Conservation (phyloP, 2,797 vertebrate genomes). For the Synanceia verrucosa region DNA sequence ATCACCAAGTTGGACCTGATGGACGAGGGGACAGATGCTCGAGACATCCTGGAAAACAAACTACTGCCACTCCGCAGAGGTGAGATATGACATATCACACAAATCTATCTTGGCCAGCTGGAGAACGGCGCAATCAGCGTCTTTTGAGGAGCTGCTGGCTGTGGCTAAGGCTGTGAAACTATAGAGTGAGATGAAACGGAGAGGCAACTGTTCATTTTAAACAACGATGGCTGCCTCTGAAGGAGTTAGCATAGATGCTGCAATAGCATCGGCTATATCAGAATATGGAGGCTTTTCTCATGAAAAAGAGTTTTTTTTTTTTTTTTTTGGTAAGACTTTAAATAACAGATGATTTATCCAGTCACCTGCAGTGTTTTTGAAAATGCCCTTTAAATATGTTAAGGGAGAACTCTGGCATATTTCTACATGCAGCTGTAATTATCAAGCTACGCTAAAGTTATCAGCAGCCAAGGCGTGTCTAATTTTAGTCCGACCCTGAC, state of each 20-base stretch:
- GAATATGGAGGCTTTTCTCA: background rate
- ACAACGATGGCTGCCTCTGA: background rate
- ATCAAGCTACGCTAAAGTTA: too few species aligned
- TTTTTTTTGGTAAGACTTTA: background rate
- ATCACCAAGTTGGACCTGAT: conserved; percentile 98
- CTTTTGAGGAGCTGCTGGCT: background rate
- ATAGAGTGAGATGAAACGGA: background rate
- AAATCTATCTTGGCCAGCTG: background rate
- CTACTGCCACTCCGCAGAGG: conserved; percentile 92
- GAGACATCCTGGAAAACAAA: conserved; percentile 95
- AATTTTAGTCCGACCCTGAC: too few species aligned
- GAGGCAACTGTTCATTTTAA: background rate
- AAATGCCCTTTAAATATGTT: background rate
- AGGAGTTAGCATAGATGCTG: background rate
- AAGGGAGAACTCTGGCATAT: too few species aligned
- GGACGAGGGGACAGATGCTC: conserved; percentile 95
- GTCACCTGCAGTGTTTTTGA: background rate
- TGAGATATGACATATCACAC: conserved; percentile 49
- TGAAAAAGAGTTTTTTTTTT: background rate
- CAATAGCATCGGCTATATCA: background rate
- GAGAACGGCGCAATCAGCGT: background rate
- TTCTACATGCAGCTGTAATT: too few species aligned
- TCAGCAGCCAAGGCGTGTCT: too few species aligned
- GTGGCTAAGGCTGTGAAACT: background rate
- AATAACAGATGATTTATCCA: background rate